A percentile compares a stretch with the other conserved stretches of the same genome.
Conservation (phyloP, 1,140 invertebrate genomes). For the Camponotus vicinus region DNA sequence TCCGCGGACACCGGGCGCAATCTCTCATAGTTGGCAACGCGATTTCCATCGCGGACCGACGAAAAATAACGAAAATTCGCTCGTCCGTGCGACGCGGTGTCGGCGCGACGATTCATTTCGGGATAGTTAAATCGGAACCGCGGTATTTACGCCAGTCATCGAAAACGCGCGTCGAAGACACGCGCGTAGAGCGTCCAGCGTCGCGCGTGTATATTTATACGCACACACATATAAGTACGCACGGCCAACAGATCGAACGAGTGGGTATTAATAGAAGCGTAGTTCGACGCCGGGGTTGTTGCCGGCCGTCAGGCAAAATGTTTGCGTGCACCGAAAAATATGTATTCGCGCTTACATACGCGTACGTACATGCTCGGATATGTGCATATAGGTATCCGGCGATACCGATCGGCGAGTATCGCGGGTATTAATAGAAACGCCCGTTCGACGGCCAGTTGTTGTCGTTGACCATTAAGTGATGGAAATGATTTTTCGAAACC, state of each 20-base stretch:
- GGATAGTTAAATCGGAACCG: conserved; percentile 78
- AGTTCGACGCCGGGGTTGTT: conserved; percentile 58
- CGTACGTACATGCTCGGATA: not conserved
- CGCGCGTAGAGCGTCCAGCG: conserved; percentile 48
- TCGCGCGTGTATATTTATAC: not conserved
- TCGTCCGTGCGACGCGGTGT: conserved; percentile 76
- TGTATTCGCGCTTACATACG: not conserved
- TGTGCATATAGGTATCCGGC: not conserved
- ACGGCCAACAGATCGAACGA: conserved; percentile 32
- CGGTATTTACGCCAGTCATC: conserved; percentile 57
- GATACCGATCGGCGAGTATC: not conserved
- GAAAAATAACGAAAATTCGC: conserved; percentile 76
- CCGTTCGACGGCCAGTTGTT: conserved; percentile 58
- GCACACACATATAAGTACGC: not conserved
- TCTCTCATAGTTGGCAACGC: conserved; percentile 61
- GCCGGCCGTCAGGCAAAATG: conserved; percentile 24
- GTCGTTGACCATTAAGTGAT: conserved; percentile 78
- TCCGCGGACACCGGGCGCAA: conserved; percentile 28
- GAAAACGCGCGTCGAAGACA: conserved; percentile 79
- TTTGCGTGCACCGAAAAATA: conserved; percentile 49
- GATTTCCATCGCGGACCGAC: conserved; percentile 33
- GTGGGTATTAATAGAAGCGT: conserved; percentile 82
- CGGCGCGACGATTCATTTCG: conserved; percentile 82
- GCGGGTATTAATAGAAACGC: conserved; percentile 81
- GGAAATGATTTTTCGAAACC: conserved; percentile 82